Evolutionary conservation across 2,113 vertebrate species (phyloP), one percentile per base, ranked within the genome.

Genomic region (Plectropomus leopardus): DNA sequence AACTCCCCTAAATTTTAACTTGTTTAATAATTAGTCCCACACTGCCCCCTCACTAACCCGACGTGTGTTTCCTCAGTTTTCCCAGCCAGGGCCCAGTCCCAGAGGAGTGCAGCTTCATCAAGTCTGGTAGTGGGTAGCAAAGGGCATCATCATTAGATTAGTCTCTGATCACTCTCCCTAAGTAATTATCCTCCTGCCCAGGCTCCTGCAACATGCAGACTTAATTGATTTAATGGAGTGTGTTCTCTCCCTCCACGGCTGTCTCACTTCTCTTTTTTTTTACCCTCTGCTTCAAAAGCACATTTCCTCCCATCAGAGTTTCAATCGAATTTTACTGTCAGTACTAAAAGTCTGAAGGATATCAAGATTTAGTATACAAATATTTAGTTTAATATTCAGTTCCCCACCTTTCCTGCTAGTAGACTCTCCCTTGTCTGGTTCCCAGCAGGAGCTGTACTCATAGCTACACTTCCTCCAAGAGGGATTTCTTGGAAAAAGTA

Each of bases 131-230:
- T 87, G 76, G 79, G 89, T 67, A 87, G 90, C 86, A 92, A 91
- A 92, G 90, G 90, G 87, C 88, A 90, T 89, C 89, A 92, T 89
- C 89, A 92, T 92, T 92, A 92, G 88, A 92, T 91, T 90, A 92
- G 90, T 80, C 85, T 91, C 83, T 89, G 92, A 93, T 92, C 87
- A 82, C 88, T 87, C 84, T 87, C 81, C 80, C 82, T 70, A 47
- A 88, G 87, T 92, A 82, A 91, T 88, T 90, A 93, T 87, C 87
- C 82, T 82, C 61, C 87, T 86, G 85, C 89, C 85, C 66, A 69
- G 75, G 73, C 88, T 92, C 82, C 78, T 80, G 84, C 85, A 73
- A 82, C 86, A 75, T 78, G 66, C 89, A 89, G 79, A 76, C 85
- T 63, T 91, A 90, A 93, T 92, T 92, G 90, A 92, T 93, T 91